A percentile compares a stretch with the other conserved stretches of the same genome.
Evolutionary conservation across 2,113 vertebrate species (phyloP).

Genomic region (Crotalus horridus): DNA sequence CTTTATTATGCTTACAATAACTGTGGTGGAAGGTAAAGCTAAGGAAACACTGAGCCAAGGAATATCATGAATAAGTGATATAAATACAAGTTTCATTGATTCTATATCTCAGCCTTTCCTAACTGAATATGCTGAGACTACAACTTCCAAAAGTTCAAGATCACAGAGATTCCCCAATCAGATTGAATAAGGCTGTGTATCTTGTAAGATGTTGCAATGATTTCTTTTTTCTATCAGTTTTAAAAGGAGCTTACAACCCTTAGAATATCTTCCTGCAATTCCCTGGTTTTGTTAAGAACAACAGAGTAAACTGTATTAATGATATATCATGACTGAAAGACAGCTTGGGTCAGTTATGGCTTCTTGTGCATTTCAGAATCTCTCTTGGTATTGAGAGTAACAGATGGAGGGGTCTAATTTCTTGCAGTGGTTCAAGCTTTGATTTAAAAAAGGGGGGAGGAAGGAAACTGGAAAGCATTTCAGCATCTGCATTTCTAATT

Average conservation of each 20-base stretch:
- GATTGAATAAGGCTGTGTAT: neutral
- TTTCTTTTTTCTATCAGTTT: constrained; percentile 6
- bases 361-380: constrained; percentile 47
- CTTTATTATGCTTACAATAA: neutral
- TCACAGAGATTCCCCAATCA: neutral
- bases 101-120: neutral
- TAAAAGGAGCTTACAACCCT: constrained; percentile 2
- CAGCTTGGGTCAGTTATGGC: constrained; percentile 16
- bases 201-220: neutral
- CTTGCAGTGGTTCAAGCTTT: constrained; percentile 49
- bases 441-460: constrained; percentile 55
- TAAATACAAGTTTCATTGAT: constrained; percentile 6
- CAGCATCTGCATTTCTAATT: constrained; percentile 68
- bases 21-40: no score
- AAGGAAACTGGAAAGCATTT: constrained; percentile 62
- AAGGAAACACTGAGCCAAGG: neutral
- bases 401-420: constrained; percentile 51
- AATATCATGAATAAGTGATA: neutral
- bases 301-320: constrained; percentile 9
- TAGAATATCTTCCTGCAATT: neutral
- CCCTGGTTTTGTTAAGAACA: neutral
- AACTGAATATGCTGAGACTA: neutral
- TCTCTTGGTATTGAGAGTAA: constrained; percentile 48
- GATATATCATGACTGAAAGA: constrained; percentile 38
- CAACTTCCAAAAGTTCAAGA: neutral